Evolutionary conservation across 92 coral and sea anemone genomes (phyloP), one percentile per base, ranked within the genome.

Genomic region (Porites divaricata): DNA sequence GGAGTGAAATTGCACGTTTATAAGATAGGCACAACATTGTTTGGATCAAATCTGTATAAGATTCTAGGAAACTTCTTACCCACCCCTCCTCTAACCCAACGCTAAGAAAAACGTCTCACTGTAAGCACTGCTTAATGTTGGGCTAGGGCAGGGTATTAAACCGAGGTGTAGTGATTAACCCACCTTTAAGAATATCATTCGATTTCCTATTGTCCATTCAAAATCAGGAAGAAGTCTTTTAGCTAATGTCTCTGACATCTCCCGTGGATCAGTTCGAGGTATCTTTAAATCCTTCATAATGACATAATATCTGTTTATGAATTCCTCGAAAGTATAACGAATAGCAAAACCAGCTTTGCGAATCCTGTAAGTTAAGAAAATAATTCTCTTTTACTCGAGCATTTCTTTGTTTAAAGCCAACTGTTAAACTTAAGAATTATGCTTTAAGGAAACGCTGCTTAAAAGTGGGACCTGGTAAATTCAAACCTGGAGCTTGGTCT

Each of bases 171-270:
- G 19, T 4, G 20, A 13, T 72, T 12, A 16, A 9, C 67, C 22
- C 70, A 89, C 98, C 98, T 89, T 94, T 28, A 94, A 79, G 58
- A 94, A 94, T 6, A 94, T 91, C 85, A 91, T 94, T 77, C 86
- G 84, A 13, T 89, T 89, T 51, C 98, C 98, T 69, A 94, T 81
- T 8, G 85, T 90, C 98, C 98, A 94, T 75, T 90, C 95, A 1
- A 89, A 75, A 45, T 78, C 83, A 0, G 78, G 81, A 49, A 94
- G 82, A 41, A 91, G 70, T n/a, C 81, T 65, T 62, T 59, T 94
- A 16, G 95, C 98, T 16, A 94, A 84, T 16, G 73, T 88, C 52
- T 89, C 87, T 11, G 93, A 50, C 61, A 90, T 78, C 63, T 94
- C 95, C 63, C 83, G 87, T 8, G 88, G 94, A 24, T 23, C 76